Evolutionary conservation across 1,140 invertebrate genomes (phyloP).

Genomic region (Solenopsis fugax): DNA sequence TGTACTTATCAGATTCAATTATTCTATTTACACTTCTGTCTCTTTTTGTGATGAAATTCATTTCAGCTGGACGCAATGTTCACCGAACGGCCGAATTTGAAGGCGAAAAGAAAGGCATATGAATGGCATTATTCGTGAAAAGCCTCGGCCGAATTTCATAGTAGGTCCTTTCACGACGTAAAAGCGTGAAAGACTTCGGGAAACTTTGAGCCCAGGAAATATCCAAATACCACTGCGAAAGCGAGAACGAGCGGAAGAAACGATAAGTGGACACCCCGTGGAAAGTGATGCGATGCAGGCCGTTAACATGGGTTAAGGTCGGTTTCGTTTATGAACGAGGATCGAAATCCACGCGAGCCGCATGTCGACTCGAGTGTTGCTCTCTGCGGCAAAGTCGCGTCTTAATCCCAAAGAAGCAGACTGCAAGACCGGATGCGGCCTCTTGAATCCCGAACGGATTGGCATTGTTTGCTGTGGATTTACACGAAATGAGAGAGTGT

Average conservation of each 20-base stretch:
- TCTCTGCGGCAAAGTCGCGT: not conserved
- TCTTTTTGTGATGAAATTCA: not conserved
- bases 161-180: constrained; percentile 67
- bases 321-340: constrained; percentile 62
- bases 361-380: constrained; percentile 37
- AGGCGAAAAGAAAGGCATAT: constrained; percentile 28
- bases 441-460: constrained; percentile 44
- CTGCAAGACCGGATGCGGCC: constrained; percentile 60
- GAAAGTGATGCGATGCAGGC: constrained; percentile 69
- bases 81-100: constrained; percentile 37
- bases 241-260: constrained; percentile 68
- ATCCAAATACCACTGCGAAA: constrained; percentile 56
- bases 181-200: constrained; percentile 62
- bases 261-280: constrained; percentile 71
- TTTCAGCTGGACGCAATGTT: constrained; percentile 2
- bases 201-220: constrained; percentile 37
- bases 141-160: constrained; percentile 70
- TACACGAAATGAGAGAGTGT: constrained; percentile 30
- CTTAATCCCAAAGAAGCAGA: constrained; percentile 38
- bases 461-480: constrained; percentile 53
- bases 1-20: not conserved
- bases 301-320: constrained; percentile 65
- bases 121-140: constrained; percentile 66
- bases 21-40: not conserved
- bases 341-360: constrained; percentile 46